Evolutionary conservation across 1,140 invertebrate genomes (phyloP).

Genomic region (Polypedilum pembai): DNA sequence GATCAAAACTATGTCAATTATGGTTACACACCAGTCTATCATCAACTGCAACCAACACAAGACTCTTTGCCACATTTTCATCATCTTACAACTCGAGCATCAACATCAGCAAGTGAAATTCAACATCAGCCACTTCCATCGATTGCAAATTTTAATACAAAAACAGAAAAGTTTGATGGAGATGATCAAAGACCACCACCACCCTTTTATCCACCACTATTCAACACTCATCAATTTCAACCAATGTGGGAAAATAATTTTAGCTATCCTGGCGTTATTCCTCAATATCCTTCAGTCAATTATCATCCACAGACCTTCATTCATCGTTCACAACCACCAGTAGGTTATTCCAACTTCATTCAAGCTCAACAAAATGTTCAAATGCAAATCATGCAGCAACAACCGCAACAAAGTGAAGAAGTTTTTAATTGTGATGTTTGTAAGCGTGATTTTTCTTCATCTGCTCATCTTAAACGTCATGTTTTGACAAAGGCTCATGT

Average conservation of each 20-base stretch:
- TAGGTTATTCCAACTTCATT: background rate
- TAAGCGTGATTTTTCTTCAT: too few relatives aligned
- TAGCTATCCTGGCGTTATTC: background rate
- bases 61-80: background rate
- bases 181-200: conserved; percentile 12
- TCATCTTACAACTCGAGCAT: background rate
- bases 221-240: conserved; percentile 28
- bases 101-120: background rate
- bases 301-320: background rate
- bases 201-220: conserved; percentile 2
- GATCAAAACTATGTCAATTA: background rate
- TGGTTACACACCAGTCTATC: background rate
- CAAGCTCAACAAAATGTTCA: background rate
- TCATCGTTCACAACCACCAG: background rate
- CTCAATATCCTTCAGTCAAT: background rate
- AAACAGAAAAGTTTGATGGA: conserved; percentile 9
- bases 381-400: background rate
- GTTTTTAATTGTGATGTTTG: too few relatives aligned
- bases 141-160: background rate
- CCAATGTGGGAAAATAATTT: conserved; percentile 21
- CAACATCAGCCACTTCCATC: background rate
- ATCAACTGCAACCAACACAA: background rate
- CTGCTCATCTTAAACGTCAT: too few relatives aligned
- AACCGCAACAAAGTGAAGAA: background rate
- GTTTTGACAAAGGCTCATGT: too few relatives aligned